Base-by-base conservation (phyloP, 2,888 invertebrate genomes). In the Cantharis lateralis region DNA sequence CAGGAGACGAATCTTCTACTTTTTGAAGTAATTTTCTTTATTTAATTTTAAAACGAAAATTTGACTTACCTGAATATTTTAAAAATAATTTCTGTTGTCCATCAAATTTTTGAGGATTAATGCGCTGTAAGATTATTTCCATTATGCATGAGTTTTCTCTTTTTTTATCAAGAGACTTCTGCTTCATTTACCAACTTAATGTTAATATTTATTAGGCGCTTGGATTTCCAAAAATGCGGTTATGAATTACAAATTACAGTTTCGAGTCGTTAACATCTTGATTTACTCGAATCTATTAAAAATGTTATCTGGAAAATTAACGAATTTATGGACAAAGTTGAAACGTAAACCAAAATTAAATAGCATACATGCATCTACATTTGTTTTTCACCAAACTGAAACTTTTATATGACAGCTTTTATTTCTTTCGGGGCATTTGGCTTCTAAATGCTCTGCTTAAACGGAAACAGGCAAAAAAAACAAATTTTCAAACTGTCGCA, bases 341-440 rank as follows among this genome's bases (percentile, higher is more conserved):
- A 48, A 48, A 48, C 48, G 48, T 48, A 48, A 48, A 48, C 48
- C n/a, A 48, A 48, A 48, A 48, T 48, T 48, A 48, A 48, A 48
- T 48, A 48, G 7, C 48, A n/a, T 48, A 66, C 62, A 71, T 69
- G 64, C 70, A 66, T 75, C 62, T 72, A 72, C 72, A 73, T 78
- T 75, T 66, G 64, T 75, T 78, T 75, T 78, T 70, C 72, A 68
- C 73, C 69, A 72, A 75, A 68, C 75, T 78, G 70, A 63, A 78
- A 78, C 78, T 78, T 78, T 78, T 75, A 78, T 75, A 78, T 75
- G 78, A 75, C 75, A 78, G 75, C 70, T 72, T 78, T 78, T 78
- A 78, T 78, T 75, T 78, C 77, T 78, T 78, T 78, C 75, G 13
- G 68, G 72, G 78, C 75, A 75, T 78, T 78, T 72, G 75, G 72